Evolutionary conservation across 2,113 vertebrate species (phyloP).

Genomic region (Myanophis thanlyinensis): DNA sequence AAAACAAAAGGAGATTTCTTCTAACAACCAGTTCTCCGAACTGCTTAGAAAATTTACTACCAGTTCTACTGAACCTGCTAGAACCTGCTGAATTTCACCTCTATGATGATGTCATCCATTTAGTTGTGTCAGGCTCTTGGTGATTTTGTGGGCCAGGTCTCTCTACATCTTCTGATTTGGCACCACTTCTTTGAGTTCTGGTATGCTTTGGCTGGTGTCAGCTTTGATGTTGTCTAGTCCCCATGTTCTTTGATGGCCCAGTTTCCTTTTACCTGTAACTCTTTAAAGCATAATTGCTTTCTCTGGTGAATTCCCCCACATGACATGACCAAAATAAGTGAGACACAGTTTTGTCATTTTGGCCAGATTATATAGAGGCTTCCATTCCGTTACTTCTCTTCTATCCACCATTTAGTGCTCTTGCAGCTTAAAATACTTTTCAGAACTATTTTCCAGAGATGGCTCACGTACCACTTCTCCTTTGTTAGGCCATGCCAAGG

Average conservation of each 20-base stretch:
- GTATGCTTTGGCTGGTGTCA: not conserved
- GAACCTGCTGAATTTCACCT: no score
- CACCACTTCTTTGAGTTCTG: not conserved
- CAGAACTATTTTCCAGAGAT: not conserved
- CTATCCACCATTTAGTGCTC: not conserved
- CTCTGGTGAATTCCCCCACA: not conserved
- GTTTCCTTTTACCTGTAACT: not conserved
- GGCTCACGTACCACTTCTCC: not conserved
- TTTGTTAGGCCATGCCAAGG: not conserved
- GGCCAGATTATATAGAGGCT: constrained; percentile 33
- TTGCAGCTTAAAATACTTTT: not conserved
- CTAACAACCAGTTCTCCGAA: no score
- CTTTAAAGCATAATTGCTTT: not conserved
- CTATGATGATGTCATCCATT: not conserved
- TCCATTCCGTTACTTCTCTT: constrained; percentile 3
- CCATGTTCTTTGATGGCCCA: not conserved
- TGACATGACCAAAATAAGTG: not conserved
- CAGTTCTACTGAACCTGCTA: no score
- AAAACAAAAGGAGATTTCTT: no score
- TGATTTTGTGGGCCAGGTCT: not conserved
- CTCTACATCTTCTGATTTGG: not conserved
- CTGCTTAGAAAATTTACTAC: no score
- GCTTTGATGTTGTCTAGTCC: not conserved
- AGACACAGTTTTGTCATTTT: not conserved
- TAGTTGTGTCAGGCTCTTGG: not conserved